Conservation (phyloP, 2,797 vertebrate species). For the Lacerta bilineata region DNA sequence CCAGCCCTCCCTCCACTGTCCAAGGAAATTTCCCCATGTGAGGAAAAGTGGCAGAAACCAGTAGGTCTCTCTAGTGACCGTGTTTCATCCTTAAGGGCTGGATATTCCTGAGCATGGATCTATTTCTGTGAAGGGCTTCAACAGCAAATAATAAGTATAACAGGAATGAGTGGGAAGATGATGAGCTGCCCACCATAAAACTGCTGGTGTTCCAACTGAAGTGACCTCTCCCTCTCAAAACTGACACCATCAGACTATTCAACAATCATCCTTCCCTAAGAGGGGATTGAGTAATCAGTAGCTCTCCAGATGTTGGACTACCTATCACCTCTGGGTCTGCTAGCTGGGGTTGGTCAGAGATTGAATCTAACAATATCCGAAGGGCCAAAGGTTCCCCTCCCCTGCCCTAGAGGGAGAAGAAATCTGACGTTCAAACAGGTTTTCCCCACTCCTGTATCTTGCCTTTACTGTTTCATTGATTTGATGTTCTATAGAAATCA, state of each 20-base stretch:
- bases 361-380: too few relatives aligned
- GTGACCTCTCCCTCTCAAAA: neutral
- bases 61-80: neutral
- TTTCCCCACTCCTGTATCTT: neutral
- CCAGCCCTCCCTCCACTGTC: neutral
- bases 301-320: neutral
- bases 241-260: neutral
- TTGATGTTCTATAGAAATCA: too few relatives aligned
- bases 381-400: too few relatives aligned
- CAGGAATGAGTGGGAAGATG: neutral
- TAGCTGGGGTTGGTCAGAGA: too few relatives aligned
- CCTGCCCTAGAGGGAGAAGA: neutral
- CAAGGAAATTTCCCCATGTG: neutral
- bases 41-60: neutral
- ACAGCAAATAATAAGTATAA: neutral
- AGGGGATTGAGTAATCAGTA: neutral
- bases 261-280: neutral
- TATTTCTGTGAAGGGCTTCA: neutral
- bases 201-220: neutral
- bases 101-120: neutral
- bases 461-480: neutral
- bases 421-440: neutral
- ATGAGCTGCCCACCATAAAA: neutral
- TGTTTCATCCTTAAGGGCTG: neutral
- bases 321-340: too few relatives aligned